phyloP scores from a whole-genome alignment of 2,113 vertebrate genomes.

The Urocitellus parryii region DNA sequence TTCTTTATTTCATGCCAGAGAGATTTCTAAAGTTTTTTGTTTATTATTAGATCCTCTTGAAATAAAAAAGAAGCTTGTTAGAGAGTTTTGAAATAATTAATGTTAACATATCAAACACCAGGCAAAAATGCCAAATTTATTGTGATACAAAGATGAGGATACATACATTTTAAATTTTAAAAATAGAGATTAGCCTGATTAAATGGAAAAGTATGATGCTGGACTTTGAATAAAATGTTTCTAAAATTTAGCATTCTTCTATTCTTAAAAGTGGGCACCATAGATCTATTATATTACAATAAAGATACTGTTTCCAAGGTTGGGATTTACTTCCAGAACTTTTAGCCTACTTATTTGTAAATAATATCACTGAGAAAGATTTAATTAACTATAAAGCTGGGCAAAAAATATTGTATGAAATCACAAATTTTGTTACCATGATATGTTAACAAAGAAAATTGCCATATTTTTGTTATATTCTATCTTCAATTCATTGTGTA shows the following conservation, averaged over 20 bases:
- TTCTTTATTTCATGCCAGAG: neutral
- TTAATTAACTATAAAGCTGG: conserved; percentile 81
- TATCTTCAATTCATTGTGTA: conserved; percentile 63
- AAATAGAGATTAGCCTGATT: neutral
- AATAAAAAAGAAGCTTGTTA: neutral
- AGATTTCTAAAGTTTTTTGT: neutral
- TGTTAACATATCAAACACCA: neutral
- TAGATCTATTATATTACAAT: neutral
- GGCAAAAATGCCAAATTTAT: neutral
- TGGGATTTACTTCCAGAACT: conserved; percentile 72
- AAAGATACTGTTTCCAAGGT: conserved; percentile 56
- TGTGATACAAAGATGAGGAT: neutral
- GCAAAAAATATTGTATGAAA: neutral
- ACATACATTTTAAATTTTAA: neutral
- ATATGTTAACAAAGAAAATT: conserved; percentile 75
- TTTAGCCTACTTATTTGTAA: conserved; percentile 72
- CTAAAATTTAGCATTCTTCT: neutral
- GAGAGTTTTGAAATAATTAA: neutral
- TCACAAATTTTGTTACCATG: conserved; percentile 74
- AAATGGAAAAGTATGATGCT: neutral
- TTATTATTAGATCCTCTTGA: neutral
- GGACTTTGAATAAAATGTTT: neutral
- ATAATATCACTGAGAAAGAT: conserved; percentile 70
- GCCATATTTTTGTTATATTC: conserved; percentile 72
- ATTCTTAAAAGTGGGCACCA: neutral